phyloP scores from a whole-genome alignment of 2,797 vertebrate species.

The Karalla daura region DNA sequence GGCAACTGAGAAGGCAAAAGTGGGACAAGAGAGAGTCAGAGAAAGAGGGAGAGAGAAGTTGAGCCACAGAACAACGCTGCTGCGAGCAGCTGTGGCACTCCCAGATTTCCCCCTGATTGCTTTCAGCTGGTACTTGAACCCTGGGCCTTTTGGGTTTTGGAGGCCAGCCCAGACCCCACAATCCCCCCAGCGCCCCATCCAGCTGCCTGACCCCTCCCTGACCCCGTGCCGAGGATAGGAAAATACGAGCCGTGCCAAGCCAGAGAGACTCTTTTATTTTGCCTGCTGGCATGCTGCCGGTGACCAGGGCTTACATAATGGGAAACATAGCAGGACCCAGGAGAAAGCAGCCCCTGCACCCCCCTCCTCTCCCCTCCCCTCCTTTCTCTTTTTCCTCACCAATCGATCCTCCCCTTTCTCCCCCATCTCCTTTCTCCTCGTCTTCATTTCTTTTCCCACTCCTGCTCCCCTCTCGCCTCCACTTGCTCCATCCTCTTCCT shows the following conservation, averaged over 20 bases:
- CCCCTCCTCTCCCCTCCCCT: conserved; percentile 68
- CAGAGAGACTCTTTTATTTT: conserved; percentile 99
- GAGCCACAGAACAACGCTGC: conserved; percentile 83
- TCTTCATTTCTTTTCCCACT: conserved; percentile 74
- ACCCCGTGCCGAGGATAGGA: conserved; percentile 99
- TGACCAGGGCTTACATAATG: conserved; percentile 99
- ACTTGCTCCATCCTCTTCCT: conserved; percentile 67
- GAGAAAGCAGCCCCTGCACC: conserved; percentile 90
- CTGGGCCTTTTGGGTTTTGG: conserved; percentile 98
- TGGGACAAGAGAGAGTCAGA: conserved; percentile 72
- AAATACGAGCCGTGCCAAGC: conserved; percentile 99
- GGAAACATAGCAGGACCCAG: conserved; percentile 99
- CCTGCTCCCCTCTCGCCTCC: conserved; percentile 45
- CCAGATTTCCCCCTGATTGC: conserved; percentile 97
- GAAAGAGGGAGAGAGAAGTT: conserved; percentile 69
- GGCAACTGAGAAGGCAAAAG: conserved; percentile 60
- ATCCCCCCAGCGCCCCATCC: conserved; percentile 99
- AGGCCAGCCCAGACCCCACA: conserved; percentile 99
- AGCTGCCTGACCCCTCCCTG: conserved; percentile 99
- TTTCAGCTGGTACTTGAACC: conserved; percentile 99
- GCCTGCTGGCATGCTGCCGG: conserved; percentile 99
- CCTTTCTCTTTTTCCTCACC: conserved; percentile 74
- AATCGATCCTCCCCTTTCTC: conserved; percentile 81
- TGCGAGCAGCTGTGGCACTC: conserved; percentile 99
- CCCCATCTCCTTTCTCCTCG: conserved; percentile 73